Evolutionary conservation across 2,797 vertebrate species (phyloP), one percentile per base, ranked within the genome.

Genomic region (Menidia menidia): DNA sequence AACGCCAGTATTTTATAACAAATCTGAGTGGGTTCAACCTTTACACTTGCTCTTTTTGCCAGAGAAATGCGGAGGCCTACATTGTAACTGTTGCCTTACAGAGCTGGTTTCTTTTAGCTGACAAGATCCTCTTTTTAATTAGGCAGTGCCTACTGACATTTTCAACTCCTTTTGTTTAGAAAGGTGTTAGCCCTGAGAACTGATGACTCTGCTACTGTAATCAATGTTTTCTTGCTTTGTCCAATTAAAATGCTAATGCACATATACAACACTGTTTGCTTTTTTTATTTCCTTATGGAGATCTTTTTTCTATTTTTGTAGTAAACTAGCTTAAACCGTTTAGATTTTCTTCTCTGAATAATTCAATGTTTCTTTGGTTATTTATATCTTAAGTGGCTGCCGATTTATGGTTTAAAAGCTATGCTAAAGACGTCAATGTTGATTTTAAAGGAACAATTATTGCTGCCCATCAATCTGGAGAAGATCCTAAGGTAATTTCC

Each of bases 141-240:
- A 90, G 92, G 92, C 92, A 89, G 92, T 93, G 92, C 92, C 92
- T 93, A 92, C 83, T 78, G 82, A 89, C 86, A 82, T 92, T 91
- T 92, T 90, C 87, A 89, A 72, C 89, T 85, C 87, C 75, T 84
- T 88, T 91, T 89, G 84, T 89, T 90, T 89, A 81, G 87, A 89
- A 86, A 91, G 91, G 86, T 87, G 91, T 92, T 90, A 79, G 83
- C 89, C 88, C 88, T 86, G 87, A 88, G 79, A 91, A 92, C 85
- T 84, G 89, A 90, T 87, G 90, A 93, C 88, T 92, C 92, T 93
- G 91, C 93, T 93, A 92, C 91, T 93, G 89, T 93, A 92, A 91
- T 90, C 90, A 86, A 92, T 91, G 85, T 92, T 91, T 92, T 92
- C 90, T 91, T 94, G 91, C 92, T 92, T 94, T 94, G 91, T 93